A percentile compares a stretch with the other conserved stretches of the same genome.
These are phyloP conservation scores for Gastrophryne carolinensis DNA, from an alignment of 2,797 vertebrate genomes.

Conservation along the genomic window DNA sequence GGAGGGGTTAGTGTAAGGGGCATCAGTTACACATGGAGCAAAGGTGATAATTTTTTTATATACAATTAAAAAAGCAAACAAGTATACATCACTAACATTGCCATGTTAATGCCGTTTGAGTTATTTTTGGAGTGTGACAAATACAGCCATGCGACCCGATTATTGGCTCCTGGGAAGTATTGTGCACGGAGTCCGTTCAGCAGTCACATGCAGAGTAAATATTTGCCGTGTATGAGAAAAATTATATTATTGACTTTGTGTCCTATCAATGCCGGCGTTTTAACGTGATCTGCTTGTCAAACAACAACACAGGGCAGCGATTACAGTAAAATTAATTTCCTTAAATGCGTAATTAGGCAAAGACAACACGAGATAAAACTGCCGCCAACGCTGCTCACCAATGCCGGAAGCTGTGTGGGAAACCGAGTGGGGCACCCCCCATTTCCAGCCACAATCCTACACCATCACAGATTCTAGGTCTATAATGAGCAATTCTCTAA, in stretches of 20 bases:
- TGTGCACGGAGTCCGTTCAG: not conserved
- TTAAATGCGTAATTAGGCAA: not conserved
- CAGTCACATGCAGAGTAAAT: not conserved
- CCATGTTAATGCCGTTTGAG: too few species aligned
- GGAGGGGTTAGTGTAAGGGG: too few species aligned
- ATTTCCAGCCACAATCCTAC: too few species aligned
- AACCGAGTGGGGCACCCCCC: not conserved
- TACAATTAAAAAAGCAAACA: too few species aligned
- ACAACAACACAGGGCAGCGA: conserved; percentile 19
- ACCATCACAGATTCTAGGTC: too few species aligned
- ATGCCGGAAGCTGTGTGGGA: not conserved
- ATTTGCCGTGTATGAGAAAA: not conserved
- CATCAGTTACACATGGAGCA: too few species aligned
- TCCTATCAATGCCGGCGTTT: conserved; percentile 4
- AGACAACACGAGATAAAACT: not conserved
- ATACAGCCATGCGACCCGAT: too few species aligned
- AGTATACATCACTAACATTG: too few species aligned
- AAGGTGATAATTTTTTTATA: too few species aligned
- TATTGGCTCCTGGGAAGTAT: not conserved
- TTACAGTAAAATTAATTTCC: conserved; percentile 16
- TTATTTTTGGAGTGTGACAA: too few species aligned
- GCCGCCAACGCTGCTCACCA: not conserved
- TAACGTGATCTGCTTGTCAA: not conserved
- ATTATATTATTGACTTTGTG: not conserved
- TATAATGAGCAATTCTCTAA: too few species aligned